Percentiles rank a stretch among this genome's conserved stretches.
Evolutionary conservation across 2,797 vertebrate species (phyloP).

Genomic region (Sebastes oblongus): DNA sequence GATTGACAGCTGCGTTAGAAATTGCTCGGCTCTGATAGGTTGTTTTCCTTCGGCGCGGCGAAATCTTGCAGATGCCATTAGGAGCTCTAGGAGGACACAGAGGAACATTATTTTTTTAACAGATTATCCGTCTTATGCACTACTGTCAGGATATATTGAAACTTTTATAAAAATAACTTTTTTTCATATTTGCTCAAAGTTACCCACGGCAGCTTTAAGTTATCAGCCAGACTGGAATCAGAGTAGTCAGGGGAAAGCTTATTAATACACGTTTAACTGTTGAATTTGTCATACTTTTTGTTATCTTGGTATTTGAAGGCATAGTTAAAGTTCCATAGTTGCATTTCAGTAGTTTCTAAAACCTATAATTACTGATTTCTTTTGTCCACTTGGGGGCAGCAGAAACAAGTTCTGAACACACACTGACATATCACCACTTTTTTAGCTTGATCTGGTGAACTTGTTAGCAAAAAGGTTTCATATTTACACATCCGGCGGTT

Average conservation of each 20-base stretch:
- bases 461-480: neutral
- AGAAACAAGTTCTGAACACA: neutral
- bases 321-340: neutral
- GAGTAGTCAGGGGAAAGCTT: neutral
- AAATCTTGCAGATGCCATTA: too few species aligned
- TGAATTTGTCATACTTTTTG: neutral
- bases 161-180: too few species aligned
- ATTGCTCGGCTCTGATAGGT: fast-evolving
- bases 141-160: too few species aligned
- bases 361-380: neutral
- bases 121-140: fast-evolving
- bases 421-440: neutral
- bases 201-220: neutral
- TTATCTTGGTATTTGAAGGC: neutral
- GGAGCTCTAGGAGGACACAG: too few species aligned
- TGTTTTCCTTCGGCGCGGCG: too few species aligned
- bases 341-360: neutral
- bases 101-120: too few species aligned
- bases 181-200: too few species aligned
- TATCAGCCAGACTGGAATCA: neutral
- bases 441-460: neutral
- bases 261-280: neutral
- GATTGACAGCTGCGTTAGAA: too few species aligned
- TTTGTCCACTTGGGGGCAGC: neutral
- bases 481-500: neutral